Base-by-base conservation (phyloP, 30 jellyfish, hydroid and myxozoan genomes). In the Catostylus mosaicus region DNA sequence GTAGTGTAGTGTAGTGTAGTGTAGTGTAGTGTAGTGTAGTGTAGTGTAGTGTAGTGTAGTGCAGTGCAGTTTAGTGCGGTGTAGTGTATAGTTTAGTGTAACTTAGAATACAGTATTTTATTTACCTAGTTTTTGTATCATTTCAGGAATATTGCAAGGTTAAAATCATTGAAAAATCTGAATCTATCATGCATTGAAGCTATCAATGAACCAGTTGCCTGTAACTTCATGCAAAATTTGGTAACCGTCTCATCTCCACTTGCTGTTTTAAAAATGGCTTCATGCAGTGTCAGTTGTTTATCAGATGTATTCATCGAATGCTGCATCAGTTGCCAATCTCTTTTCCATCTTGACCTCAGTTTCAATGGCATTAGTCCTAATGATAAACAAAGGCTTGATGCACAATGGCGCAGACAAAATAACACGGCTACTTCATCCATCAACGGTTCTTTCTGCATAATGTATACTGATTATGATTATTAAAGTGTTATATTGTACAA, bases 291-390 rank as follows among this genome's bases (percentile, higher is more conserved):
- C 27, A 19, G 24, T 10, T 18, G 59, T 31, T 75, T 81, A n/a
- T 48, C 91, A 20, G 84, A 68, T n/a, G 77, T n/a, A 18, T 81
- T 81, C 47, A 9, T 35, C 8, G 27, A 16, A 7, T 26, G 77
- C n/a, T 68, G 73, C 12, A 72, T 16, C 36, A 37, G 18, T 10
- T 81, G 91, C 50, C 40, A 32, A 24, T 35, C 47, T 46, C 52
- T 81, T 27, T 60, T 34, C 6, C 48, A 45, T n/a, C n/a, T 81
- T 35, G 91, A 81, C 48, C 77, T 81, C 75, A 81, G 91, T 67
- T 81, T 81, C 68, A 81, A 81, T 57, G 72, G 36, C 16, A 35
- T 51, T 11, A 11, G 46, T n/a, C 1, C 1, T 9, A 43, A 26
- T 24, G 84, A 81, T 48, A 81, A 81, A 57, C 38, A n/a, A 34